Base-by-base conservation (phyloP, 1,140 invertebrate genomes). In the Leptoteleia sp. region DNA sequence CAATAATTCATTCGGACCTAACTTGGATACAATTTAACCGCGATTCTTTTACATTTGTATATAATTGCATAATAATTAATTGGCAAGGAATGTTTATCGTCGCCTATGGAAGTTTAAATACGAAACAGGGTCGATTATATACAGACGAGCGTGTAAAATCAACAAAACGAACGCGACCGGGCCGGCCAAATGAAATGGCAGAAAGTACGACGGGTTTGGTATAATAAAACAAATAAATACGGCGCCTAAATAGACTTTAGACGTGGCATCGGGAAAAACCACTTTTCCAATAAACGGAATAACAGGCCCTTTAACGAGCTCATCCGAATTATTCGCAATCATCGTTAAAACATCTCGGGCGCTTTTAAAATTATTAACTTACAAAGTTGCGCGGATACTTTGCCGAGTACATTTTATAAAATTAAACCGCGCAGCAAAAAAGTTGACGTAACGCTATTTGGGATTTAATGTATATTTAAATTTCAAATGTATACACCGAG, bases 381-480 rank as follows among this genome's bases (percentile, higher is more conserved):
- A 45, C 22, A 38, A 59, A 70, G 17, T 59, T 45, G 4, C 19
- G 3, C 17, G 35, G 55, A 45, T 71, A 50, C 31, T 35, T 54
- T 59, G 4, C 1, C 3, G 9, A 55, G 19, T 31, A 12, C 25
- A 52, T 71, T 71, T 59, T 33, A 52, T 61, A 62, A 62, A 72
- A 62, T 37, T 40, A 61, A 71, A 43, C 25, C 17, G 15, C n/a
- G 43, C 19, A 15, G 11, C 45, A 35, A 71, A 71, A 61, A 52
- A n/a, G 43, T 71, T 50, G 1, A 17, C 15, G 54, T 50, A 50
- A 42, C 27, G 25, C 52, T 61, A 47, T 55, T 57, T 68, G 29
- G 31, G 47, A 68, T 40, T 68, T 68, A 68, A 68, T 59, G 54
- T 52, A 35, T 71, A 71, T 71, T 71, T 71, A 71, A 71, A 61